Evolutionary conservation across 2,888 invertebrate genomes (phyloP).

Genomic region (Hypolimnas misippus): DNA sequence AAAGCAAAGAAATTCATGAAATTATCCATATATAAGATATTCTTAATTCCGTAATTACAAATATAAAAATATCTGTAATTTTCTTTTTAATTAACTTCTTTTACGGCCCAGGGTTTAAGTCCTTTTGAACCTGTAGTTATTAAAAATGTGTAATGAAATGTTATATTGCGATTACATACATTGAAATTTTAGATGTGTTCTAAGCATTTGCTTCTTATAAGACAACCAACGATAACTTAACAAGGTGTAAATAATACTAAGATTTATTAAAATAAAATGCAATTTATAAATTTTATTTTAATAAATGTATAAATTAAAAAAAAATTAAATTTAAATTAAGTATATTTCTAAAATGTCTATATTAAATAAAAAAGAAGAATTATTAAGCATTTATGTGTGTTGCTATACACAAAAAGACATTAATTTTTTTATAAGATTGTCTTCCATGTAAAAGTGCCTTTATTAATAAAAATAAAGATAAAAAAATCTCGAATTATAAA

Average conservation of each 20-base stretch:
- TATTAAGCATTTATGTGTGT: conserved; percentile 2
- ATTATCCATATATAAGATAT: too few species aligned
- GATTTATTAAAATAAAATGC: neutral
- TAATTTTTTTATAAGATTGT: conserved; percentile 1
- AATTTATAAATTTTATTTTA: conserved; percentile 7
- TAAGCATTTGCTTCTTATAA: neutral
- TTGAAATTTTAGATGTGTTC: neutral
- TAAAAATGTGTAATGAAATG: too few species aligned
- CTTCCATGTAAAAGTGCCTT: conserved; percentile 9
- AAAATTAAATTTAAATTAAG: neutral
- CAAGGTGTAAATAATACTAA: conserved; percentile 13
- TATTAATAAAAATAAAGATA: neutral
- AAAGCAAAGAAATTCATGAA: too few species aligned
- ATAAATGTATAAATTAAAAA: neutral
- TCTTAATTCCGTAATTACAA: too few species aligned
- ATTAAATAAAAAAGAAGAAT: neutral
- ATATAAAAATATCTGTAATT: too few species aligned
- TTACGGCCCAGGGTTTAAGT: too few species aligned
- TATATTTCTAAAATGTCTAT: neutral
- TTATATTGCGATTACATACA: too few species aligned
- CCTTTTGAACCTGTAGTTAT: too few species aligned
- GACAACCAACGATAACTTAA: too few species aligned
- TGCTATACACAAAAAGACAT: neutral
- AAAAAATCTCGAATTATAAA: conserved; percentile 23
- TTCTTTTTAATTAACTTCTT: too few species aligned